Percentiles rank a stretch among this genome's conserved stretches.
Conservation (phyloP, 2,888 invertebrate genomes). For the Cantharis flavilabris region DNA sequence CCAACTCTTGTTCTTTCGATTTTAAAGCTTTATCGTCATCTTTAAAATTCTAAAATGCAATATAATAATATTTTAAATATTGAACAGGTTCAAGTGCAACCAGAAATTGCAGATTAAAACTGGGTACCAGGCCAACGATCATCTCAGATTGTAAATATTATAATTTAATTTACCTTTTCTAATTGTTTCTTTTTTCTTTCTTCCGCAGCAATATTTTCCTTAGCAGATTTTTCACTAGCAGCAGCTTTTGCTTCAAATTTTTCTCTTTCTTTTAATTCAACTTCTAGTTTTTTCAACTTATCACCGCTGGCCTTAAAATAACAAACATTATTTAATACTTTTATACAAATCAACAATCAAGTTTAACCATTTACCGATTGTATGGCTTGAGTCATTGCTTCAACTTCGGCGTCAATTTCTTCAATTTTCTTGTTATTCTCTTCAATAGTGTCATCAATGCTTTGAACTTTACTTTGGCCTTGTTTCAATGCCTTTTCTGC, state of each 20-base stretch:
- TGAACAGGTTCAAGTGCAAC: too few species aligned
- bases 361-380: slow-evolving; percentile 62
- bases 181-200: slow-evolving; percentile 71
- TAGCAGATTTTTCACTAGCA: slow-evolving; percentile 67
- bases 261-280: slow-evolving; percentile 65
- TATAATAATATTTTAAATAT: too few species aligned
- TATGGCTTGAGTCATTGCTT: slow-evolving; percentile 66
- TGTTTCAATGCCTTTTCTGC: slow-evolving; percentile 44
- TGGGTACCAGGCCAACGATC: too few species aligned
- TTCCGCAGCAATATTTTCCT: slow-evolving; percentile 69
- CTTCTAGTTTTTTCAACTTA: slow-evolving; percentile 66
- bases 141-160: too few species aligned
- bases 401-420: slow-evolving; percentile 63
- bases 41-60: slow-evolving; percentile 55
- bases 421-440: slow-evolving; percentile 60
- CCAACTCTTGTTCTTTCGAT: slow-evolving; percentile 65
- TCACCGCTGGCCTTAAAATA: slow-evolving; percentile 68
- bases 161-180: slow-evolving; percentile 52
- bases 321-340: background rate
- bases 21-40: slow-evolving; percentile 69
- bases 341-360: background rate
- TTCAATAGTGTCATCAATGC: slow-evolving; percentile 57
- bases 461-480: slow-evolving; percentile 40
- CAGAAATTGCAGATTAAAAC: too few species aligned
- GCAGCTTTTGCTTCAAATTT: slow-evolving; percentile 68